Evolutionary conservation across 2,888 invertebrate species (phyloP).

Genomic region (Drosophila anomalata): DNA sequence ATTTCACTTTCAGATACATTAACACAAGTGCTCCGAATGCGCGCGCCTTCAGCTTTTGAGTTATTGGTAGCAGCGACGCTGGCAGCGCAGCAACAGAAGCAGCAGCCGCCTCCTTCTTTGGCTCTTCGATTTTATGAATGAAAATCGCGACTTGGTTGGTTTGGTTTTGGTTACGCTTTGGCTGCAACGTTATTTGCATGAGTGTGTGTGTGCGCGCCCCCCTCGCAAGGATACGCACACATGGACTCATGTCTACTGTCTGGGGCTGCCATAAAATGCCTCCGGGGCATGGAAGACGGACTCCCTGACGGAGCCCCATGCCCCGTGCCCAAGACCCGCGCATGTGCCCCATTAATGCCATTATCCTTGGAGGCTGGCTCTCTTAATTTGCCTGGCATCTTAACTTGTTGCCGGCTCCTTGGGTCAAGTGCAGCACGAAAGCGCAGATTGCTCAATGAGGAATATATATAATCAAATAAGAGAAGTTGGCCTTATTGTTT

Average conservation of each 20-base stretch:
- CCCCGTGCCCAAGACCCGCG: constrained; percentile 13
- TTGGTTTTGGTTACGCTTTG: constrained; percentile 55
- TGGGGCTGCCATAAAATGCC: constrained; percentile 66
- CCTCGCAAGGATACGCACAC: constrained; percentile 40
- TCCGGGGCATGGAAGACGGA: constrained; percentile 61
- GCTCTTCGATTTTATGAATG: constrained; percentile 79
- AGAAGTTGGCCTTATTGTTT: background rate
- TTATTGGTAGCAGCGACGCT: constrained; percentile 70
- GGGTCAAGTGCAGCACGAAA: constrained; percentile 72
- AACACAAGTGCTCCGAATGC: constrained; percentile 59
- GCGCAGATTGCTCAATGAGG: constrained; percentile 59
- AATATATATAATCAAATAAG: constrained; percentile 55
- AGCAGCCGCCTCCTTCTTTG: constrained; percentile 64
- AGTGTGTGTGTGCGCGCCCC: constrained; percentile 32
- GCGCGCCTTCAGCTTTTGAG: constrained; percentile 76
- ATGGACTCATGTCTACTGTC: constrained; percentile 42
- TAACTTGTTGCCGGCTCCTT: constrained; percentile 59
- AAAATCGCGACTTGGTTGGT: constrained; percentile 72
- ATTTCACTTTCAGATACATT: constrained; percentile 71
- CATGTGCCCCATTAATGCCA: constrained; percentile 61
- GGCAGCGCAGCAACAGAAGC: constrained; percentile 2
- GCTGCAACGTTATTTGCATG: constrained; percentile 64
- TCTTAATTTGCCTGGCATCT: constrained; percentile 57
- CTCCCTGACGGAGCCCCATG: constrained; percentile 37
- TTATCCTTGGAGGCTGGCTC: constrained; percentile 61